A percentile compares a stretch with the other conserved stretches of the same genome.
phyloP scores from a whole-genome alignment of 2,113 vertebrate species.

The Stomatorhinus ivindoensis region DNA sequence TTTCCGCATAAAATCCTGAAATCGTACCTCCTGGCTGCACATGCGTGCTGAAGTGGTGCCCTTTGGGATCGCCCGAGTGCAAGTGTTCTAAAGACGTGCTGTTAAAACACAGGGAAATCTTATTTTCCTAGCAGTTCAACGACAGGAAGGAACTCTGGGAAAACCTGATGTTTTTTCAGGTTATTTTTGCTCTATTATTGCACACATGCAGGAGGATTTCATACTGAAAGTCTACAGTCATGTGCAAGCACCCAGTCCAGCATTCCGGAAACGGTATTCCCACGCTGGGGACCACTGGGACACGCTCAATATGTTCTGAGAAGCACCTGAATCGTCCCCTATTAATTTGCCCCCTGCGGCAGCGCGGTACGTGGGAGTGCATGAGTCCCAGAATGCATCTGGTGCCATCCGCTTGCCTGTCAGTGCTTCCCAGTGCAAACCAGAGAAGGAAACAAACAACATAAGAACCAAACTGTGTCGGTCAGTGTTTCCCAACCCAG shows the following conservation, averaged over 20 bases:
- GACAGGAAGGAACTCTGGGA: background rate
- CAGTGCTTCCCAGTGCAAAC: background rate
- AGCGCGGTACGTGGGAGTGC: background rate
- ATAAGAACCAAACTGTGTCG: background rate
- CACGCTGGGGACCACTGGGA: background rate
- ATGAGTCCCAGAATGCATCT: background rate
- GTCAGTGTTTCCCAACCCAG: background rate
- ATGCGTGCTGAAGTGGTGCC: background rate
- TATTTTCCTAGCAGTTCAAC: background rate
- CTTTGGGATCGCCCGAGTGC: background rate
- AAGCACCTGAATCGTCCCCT: constrained; percentile 9
- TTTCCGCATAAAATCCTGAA: background rate
- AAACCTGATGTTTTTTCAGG: background rate
- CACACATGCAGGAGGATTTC: background rate
- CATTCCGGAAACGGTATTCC: background rate
- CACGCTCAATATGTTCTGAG: background rate
- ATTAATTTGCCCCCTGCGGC: constrained; percentile 3
- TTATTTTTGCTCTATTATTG: background rate
- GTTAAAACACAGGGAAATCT: background rate
- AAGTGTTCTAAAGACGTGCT: background rate
- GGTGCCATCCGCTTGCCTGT: background rate
- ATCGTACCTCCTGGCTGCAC: background rate
- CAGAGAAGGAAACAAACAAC: background rate
- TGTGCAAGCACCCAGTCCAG: background rate
- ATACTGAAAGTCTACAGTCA: background rate